Conservation (phyloP, 2,113 vertebrate genomes). For the Sialia sialis region DNA sequence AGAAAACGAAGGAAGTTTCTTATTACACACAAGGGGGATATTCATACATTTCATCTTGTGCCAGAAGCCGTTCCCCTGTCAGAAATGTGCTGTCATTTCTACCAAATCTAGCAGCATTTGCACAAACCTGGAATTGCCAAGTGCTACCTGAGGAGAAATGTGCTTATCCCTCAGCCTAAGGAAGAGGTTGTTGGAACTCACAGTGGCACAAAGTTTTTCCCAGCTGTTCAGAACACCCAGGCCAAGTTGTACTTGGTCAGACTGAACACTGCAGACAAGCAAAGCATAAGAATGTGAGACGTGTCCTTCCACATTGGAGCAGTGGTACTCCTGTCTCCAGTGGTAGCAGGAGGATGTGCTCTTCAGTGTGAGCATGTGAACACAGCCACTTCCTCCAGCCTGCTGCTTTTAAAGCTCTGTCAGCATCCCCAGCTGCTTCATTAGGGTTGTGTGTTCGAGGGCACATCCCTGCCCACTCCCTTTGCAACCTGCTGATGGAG, state of each 20-base stretch:
- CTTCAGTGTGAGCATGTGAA: background rate
- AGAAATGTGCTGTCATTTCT: conserved; percentile 85
- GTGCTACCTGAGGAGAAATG: conserved; percentile 78
- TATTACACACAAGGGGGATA: background rate
- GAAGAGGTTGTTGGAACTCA: conserved; percentile 74
- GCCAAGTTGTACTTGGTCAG: background rate
- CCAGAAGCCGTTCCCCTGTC: conserved; percentile 86
- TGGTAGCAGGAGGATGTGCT: background rate
- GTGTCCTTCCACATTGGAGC: accelerated
- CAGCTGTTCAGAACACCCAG: background rate
- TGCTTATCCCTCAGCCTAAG: conserved; percentile 67
- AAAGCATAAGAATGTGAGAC: background rate
- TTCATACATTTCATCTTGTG: conserved; percentile 51
- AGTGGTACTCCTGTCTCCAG: background rate
- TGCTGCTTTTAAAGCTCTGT: background rate
- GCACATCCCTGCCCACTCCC: background rate
- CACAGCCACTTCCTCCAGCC: accelerated
- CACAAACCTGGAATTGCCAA: conserved; percentile 81
- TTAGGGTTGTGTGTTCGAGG: background rate
- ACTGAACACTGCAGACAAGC: background rate
- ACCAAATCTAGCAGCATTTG: conserved; percentile 89
- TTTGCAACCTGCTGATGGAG: background rate
- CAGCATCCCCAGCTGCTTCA: background rate
- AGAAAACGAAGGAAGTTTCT: background rate
- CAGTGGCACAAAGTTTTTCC: conserved; percentile 69